phyloP scores from a whole-genome alignment of 2,113 vertebrate genomes.

The Laticauda colubrina region DNA sequence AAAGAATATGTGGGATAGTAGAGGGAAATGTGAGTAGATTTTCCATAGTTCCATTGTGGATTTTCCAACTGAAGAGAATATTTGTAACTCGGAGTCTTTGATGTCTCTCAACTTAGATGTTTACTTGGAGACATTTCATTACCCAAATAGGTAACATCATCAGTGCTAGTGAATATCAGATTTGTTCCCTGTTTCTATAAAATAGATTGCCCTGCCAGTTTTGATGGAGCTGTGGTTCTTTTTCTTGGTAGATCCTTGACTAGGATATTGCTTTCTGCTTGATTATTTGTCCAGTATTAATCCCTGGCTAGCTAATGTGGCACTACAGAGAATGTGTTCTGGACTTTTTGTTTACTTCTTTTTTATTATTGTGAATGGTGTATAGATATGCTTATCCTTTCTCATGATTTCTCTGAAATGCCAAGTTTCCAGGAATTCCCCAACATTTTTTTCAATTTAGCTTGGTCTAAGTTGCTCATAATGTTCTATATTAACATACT shows the following conservation, averaged over 20 bases:
- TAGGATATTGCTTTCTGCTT: background rate
- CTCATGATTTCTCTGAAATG: background rate
- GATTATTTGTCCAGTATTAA: background rate
- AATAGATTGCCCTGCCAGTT: background rate
- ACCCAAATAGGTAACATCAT: background rate
- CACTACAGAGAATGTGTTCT: background rate
- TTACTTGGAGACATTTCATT: background rate
- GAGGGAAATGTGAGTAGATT: background rate
- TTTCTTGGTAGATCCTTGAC: background rate
- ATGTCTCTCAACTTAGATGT: background rate
- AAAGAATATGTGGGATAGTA: background rate
- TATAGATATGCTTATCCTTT: background rate
- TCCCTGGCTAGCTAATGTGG: background rate
- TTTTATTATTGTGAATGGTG: background rate
- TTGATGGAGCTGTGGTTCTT: background rate
- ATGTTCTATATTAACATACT: too few relatives aligned
- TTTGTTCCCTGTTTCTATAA: background rate
- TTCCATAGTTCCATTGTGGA: background rate
- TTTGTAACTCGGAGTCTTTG: background rate
- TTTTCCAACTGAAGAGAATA: background rate
- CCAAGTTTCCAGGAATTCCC: background rate
- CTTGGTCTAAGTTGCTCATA: background rate
- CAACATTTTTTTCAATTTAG: background rate
- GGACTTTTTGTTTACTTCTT: background rate
- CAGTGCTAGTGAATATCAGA: background rate